These are phyloP conservation scores for Oscheius sp. DNA, from an alignment of 2,888 invertebrate species.

Conservation along the genomic window DNA sequence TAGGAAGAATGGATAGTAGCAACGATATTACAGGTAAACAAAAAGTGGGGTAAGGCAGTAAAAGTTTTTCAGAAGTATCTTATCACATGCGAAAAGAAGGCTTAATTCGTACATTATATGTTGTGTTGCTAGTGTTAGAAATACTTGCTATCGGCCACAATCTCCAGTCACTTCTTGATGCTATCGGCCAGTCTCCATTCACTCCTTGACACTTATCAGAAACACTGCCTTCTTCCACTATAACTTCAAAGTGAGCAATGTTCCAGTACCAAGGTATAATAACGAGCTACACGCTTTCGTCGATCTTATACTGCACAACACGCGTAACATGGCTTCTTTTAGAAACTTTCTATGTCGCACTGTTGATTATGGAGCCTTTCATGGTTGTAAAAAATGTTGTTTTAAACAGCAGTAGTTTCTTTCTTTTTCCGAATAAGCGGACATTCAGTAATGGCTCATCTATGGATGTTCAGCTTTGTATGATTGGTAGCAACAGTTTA, in stretches of 20 bases:
- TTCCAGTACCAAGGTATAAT: neutral
- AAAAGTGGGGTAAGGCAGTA: neutral
- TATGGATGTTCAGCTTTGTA: constrained; percentile 27
- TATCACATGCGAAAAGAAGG: constrained; percentile 16
- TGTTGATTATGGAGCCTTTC: neutral
- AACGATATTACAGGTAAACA: no score
- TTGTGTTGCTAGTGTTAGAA: neutral
- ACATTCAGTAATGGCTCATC: constrained; percentile 10
- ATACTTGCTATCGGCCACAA: neutral
- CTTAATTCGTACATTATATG: neutral
- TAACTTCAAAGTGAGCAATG: constrained; percentile 8
- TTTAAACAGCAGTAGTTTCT: neutral
- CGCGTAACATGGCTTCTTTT: neutral
- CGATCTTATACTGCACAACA: neutral
- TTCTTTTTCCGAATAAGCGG: neutral
- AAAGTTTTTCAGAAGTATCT: neutral
- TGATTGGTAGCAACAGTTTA: constrained; percentile 9
- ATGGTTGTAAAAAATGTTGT: constrained; percentile 11
- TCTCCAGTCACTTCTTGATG: neutral
- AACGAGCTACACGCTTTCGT: neutral
- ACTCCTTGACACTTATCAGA: neutral
- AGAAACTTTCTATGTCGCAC: neutral
- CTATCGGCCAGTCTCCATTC: neutral
- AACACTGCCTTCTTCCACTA: constrained; percentile 22
- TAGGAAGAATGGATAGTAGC: no score